Evolutionary conservation across 2,113 vertebrate genomes (phyloP).

Genomic region (Aix galericulata): DNA sequence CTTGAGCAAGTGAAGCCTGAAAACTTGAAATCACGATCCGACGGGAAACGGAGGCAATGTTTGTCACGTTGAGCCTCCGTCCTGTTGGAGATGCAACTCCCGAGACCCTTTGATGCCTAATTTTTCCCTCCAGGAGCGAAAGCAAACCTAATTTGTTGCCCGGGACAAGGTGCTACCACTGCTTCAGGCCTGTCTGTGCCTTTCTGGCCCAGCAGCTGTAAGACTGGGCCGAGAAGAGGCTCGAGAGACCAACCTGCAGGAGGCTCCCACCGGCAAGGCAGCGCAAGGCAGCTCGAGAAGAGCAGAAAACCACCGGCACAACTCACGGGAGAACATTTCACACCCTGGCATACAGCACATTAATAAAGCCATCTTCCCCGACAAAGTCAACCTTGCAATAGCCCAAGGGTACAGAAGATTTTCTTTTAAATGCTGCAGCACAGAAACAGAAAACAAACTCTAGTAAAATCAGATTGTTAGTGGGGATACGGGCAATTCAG

Average conservation of each 20-base stretch:
- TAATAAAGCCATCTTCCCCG: too few relatives aligned
- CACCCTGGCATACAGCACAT: too few relatives aligned
- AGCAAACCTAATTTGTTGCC: not conserved
- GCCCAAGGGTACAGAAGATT: too few relatives aligned
- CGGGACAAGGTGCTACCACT: not conserved
- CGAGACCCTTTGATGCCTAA: not conserved
- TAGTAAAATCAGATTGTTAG: not conserved
- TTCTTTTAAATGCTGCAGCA: not conserved
- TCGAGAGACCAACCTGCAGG: rapidly evolving
- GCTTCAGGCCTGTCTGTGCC: not conserved
- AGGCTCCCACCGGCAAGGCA: not conserved
- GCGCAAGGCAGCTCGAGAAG: too few relatives aligned
- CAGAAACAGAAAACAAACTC: not conserved
- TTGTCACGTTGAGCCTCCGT: not conserved
- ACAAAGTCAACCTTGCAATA: too few relatives aligned
- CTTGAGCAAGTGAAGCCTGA: not conserved
- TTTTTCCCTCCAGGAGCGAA: not conserved
- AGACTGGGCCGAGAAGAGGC: not conserved
- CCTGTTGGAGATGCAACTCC: not conserved
- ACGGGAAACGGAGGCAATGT: not conserved
- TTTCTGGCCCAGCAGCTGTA: not conserved
- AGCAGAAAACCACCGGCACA: too few relatives aligned
- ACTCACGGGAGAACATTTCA: too few relatives aligned
- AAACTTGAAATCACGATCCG: not conserved
- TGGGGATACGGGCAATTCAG: not conserved